phyloP scores from a whole-genome alignment of 2,797 vertebrate species.

The Myotis pilosus region DNA sequence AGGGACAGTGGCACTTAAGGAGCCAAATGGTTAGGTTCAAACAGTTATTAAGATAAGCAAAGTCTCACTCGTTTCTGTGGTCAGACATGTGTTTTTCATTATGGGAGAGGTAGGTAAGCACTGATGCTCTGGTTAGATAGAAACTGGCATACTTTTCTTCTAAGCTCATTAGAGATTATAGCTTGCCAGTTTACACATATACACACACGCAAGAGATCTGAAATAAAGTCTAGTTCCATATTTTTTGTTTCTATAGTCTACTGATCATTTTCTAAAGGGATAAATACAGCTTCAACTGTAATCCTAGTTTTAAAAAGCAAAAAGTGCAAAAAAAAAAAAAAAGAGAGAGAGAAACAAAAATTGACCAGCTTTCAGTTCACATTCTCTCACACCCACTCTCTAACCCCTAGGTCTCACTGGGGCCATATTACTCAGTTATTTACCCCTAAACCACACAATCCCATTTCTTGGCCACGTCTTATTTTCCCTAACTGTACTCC shows the following conservation, averaged over 20 bases:
- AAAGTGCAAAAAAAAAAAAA: not conserved
- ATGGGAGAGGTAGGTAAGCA: not conserved
- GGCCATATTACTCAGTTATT: not conserved
- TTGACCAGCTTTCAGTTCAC: not conserved
- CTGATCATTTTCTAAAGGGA: not conserved
- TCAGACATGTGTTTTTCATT: constrained; percentile 47
- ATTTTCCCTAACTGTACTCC: constrained; percentile 22
- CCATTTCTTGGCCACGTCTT: constrained; percentile 10
- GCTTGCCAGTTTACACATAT: not conserved
- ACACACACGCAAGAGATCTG: not conserved
- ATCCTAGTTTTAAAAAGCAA: constrained; percentile 28
- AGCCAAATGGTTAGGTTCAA: not conserved
- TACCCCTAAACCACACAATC: not conserved
- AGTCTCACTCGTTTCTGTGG: not conserved
- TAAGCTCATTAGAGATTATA: not conserved
- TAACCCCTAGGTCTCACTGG: not conserved
- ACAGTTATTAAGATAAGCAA: constrained; percentile 46
- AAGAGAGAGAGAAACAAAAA: not conserved
- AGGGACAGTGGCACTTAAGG: not conserved
- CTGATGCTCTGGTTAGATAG: not conserved
- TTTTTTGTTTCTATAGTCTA: constrained; percentile 46
- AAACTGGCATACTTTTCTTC: not conserved
- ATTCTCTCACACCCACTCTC: not conserved
- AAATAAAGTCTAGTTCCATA: not conserved
- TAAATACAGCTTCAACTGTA: constrained; percentile 22